Evolutionary conservation across 2,797 vertebrate genomes (phyloP).

Genomic region (Alca torda): DNA sequence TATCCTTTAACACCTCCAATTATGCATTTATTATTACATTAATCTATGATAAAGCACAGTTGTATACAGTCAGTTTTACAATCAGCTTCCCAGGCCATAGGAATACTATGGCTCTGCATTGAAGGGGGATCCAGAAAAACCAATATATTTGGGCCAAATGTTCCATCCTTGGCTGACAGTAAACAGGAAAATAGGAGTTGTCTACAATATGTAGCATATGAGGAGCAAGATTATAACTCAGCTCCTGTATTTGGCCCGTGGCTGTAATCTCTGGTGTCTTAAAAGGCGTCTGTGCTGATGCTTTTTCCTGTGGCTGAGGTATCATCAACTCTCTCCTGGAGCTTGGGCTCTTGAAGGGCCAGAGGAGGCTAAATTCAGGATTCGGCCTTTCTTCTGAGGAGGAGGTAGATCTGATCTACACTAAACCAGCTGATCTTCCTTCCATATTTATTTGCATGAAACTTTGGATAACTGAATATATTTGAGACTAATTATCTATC

Average conservation of each 20-base stretch:
- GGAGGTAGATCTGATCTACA: neutral
- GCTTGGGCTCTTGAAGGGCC: neutral
- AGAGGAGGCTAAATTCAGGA: neutral
- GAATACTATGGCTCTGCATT: neutral
- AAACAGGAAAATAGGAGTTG: neutral
- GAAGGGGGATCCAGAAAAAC: neutral
- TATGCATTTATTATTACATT: neutral
- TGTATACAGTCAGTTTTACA: neutral
- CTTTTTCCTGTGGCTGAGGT: neutral
- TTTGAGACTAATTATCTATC: neutral
- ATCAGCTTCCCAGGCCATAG: neutral
- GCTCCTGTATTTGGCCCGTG: neutral
- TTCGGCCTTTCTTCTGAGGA: neutral
- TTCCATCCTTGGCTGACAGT: neutral
- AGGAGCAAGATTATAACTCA: neutral
- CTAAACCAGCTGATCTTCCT: neutral
- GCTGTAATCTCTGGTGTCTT: neutral
- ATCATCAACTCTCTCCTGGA: neutral
- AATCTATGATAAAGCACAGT: neutral
- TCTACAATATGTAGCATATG: neutral
- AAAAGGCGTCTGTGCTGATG: neutral
- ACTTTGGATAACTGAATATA: neutral
- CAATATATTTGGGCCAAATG: fast-evolving
- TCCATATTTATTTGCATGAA: neutral
- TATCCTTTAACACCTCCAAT: neutral